Conservation (phyloP, 1,140 invertebrate species). For the Hyles vespertilio region DNA sequence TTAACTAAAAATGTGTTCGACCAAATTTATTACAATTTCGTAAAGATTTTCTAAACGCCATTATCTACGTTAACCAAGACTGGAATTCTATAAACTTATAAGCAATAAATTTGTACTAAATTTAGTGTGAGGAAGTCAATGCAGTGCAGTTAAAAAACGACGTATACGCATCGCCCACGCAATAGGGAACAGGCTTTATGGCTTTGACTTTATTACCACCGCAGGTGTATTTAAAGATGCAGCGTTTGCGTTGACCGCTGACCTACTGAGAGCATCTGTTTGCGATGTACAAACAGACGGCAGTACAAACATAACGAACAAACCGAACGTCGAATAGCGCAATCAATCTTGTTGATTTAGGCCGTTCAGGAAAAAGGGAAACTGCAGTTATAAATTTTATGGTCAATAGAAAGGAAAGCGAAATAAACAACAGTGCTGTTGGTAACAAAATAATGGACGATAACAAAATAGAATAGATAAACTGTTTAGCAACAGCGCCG, state of each 20-base stretch:
- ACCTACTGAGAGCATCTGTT: slow-evolving; percentile 20
- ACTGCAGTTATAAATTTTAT: background rate
- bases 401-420: background rate
- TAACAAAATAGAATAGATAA: too few relatives aligned
- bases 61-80: too few relatives aligned
- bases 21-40: too few relatives aligned
- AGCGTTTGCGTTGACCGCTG: slow-evolving; percentile 16
- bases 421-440: background rate
- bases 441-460: too few relatives aligned
- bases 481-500: too few relatives aligned
- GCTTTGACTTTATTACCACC: slow-evolving; percentile 12
- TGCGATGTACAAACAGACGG: background rate
- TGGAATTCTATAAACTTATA: too few relatives aligned
- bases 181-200: slow-evolving; percentile 9
- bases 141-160: background rate
- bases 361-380: background rate
- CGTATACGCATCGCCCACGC: slow-evolving; percentile 1
- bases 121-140: background rate
- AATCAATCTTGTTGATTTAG: too few relatives aligned
- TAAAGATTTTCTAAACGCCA: too few relatives aligned
- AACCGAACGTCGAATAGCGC: too few relatives aligned
- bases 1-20: too few relatives aligned
- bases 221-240: slow-evolving; percentile 18
- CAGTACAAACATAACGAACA: background rate
- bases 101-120: background rate